phyloP scores from a whole-genome alignment of 1,140 invertebrate species.

The Papilio xuthus region DNA sequence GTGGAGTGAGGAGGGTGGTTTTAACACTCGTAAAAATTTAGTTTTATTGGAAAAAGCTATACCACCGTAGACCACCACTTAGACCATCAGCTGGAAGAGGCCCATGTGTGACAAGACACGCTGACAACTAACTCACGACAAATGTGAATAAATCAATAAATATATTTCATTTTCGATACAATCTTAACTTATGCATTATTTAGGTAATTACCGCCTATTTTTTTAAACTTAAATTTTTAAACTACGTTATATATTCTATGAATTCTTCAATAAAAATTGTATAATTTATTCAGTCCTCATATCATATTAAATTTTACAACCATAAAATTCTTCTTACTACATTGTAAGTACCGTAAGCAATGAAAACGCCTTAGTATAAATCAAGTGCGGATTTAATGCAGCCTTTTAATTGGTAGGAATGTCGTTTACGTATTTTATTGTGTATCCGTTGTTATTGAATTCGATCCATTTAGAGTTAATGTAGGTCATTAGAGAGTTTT shows the following conservation, averaged over 20 bases:
- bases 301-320: background rate
- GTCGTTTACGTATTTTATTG: conserved; percentile 53
- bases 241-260: background rate
- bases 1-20: too few species aligned
- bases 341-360: conserved; percentile 35
- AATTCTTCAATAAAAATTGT: background rate
- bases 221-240: too few species aligned
- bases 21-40: background rate
- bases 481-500: conserved; percentile 42
- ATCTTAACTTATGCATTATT: too few species aligned
- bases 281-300: background rate
- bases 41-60: background rate
- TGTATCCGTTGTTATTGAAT: conserved; percentile 47
- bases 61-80: background rate
- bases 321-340: background rate
- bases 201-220: too few species aligned
- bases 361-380: conserved; percentile 55
- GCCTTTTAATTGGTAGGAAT: conserved; percentile 60
- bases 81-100: too few species aligned
- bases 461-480: conserved; percentile 54
- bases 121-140: too few species aligned
- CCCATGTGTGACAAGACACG: too few species aligned
- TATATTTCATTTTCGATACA: too few species aligned
- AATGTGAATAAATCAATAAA: too few species aligned
- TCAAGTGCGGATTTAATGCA: conserved; percentile 55